These are phyloP conservation scores for Podargus strigoides DNA, from an alignment of 2,797 vertebrate genomes.

Conservation along the genomic window DNA sequence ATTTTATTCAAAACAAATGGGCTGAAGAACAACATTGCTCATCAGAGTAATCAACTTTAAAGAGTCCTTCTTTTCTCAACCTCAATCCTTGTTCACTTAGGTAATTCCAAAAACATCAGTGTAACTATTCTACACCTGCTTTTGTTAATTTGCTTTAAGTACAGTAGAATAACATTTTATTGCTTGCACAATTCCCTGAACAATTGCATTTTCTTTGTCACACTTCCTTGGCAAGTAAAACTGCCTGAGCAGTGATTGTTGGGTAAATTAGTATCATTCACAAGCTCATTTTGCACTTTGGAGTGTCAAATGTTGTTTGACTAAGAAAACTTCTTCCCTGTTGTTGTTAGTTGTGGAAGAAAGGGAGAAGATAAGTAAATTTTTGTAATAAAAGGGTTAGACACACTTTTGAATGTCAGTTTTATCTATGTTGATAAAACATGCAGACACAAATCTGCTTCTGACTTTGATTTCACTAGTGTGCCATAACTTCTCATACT, in stretches of 20 bases:
- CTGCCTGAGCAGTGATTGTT: constrained; percentile 69
- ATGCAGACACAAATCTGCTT: constrained; percentile 40
- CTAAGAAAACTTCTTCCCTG: constrained; percentile 37
- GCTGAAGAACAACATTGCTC: background rate
- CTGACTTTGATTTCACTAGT: constrained; percentile 37
- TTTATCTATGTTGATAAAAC: constrained; percentile 58
- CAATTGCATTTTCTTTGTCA: constrained; percentile 63
- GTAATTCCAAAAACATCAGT: constrained; percentile 1
- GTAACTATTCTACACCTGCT: constrained; percentile 27
- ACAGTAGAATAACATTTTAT: constrained; percentile 56
- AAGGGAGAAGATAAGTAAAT: constrained; percentile 41
- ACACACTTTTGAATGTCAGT: constrained; percentile 41
- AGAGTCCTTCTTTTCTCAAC: background rate
- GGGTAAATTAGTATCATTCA: constrained; percentile 75
- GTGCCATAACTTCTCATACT: constrained; percentile 47
- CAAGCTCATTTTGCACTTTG: constrained; percentile 70
- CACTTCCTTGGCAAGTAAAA: constrained; percentile 60
- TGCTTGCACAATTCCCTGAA: constrained; percentile 60
- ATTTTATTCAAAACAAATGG: constrained; percentile 5
- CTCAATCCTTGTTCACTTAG: background rate
- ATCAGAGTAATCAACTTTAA: constrained; percentile 11
- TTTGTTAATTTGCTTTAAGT: constrained; percentile 65
- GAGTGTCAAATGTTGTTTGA: constrained; percentile 50
- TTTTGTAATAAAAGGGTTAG: constrained; percentile 29
- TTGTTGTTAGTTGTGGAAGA: constrained; percentile 41